phyloP scores from a whole-genome alignment of 2,797 vertebrate species.

The Hypotaenidia okinawae region DNA sequence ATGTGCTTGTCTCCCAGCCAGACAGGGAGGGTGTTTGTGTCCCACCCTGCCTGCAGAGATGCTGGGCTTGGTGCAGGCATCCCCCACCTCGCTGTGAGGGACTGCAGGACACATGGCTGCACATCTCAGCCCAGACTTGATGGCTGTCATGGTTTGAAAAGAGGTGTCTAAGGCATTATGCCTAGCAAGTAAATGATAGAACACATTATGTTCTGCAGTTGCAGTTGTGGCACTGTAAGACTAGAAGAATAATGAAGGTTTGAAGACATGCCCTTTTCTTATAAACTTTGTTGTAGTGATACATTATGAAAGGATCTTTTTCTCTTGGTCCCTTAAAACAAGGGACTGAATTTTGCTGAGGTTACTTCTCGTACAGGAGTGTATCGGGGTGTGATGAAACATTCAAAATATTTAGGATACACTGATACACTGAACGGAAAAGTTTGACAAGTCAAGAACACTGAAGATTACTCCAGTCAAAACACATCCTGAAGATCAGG shows the following conservation, averaged over 20 bases:
- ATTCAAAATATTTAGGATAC: background rate
- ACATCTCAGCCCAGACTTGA: background rate
- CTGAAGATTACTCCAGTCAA: background rate
- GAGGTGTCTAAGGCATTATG: background rate
- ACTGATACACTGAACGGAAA: background rate
- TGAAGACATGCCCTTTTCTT: background rate
- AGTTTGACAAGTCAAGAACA: background rate
- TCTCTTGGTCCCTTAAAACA: background rate
- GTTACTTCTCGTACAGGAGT: background rate
- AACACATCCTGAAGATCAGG: background rate
- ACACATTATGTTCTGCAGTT: background rate
- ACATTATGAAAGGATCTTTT: background rate
- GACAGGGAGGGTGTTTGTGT: slow-evolving; percentile 7
- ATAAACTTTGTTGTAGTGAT: background rate
- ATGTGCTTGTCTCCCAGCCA: background rate
- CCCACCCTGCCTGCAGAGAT: background rate
- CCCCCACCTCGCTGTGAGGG: background rate
- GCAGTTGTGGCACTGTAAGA: background rate
- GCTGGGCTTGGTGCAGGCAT: background rate
- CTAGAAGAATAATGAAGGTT: background rate
- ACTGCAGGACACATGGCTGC: background rate
- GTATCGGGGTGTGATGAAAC: background rate
- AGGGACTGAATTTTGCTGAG: background rate
- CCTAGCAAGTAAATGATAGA: background rate
- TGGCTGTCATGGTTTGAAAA: background rate